A percentile compares a stretch with the other conserved stretches of the same genome.
Evolutionary conservation across 2,888 invertebrate species (phyloP).

Genomic region (Sympetrum striolatum): DNA sequence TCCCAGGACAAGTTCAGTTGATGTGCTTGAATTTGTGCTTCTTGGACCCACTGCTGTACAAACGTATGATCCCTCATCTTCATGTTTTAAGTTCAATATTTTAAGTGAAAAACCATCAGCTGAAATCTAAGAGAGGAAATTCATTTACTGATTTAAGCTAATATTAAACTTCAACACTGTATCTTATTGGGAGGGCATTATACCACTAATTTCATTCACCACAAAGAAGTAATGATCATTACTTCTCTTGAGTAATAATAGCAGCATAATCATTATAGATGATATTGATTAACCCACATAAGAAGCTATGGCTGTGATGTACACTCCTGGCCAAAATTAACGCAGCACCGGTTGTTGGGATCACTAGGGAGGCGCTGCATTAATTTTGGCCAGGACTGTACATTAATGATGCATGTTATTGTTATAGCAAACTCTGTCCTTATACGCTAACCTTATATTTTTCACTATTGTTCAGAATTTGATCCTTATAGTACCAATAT

Average conservation of each 20-base stretch:
- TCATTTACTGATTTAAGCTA: background rate
- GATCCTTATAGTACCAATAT: conserved; percentile 65
- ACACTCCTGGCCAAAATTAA: no score
- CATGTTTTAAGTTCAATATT: background rate
- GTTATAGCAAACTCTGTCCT: background rate
- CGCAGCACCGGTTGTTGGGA: no score
- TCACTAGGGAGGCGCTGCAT: no score
- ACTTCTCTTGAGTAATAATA: no score
- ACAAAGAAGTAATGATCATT: no score
- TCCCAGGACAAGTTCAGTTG: background rate
- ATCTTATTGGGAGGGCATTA: no score
- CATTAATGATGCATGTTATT: no score
- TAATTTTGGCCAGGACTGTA: no score
- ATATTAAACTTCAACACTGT: background rate
- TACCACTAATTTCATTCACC: no score
- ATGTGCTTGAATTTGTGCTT: background rate
- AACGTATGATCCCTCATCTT: background rate
- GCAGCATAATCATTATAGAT: no score
- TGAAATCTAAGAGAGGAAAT: background rate
- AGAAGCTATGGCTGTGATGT: no score
- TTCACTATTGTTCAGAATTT: background rate
- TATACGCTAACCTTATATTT: background rate
- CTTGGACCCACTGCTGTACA: background rate
- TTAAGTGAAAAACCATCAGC: background rate
- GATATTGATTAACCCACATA: no score